phyloP scores from a whole-genome alignment of 53 echinoderm and acorn worm genomes.

The Holothuria scabra region DNA sequence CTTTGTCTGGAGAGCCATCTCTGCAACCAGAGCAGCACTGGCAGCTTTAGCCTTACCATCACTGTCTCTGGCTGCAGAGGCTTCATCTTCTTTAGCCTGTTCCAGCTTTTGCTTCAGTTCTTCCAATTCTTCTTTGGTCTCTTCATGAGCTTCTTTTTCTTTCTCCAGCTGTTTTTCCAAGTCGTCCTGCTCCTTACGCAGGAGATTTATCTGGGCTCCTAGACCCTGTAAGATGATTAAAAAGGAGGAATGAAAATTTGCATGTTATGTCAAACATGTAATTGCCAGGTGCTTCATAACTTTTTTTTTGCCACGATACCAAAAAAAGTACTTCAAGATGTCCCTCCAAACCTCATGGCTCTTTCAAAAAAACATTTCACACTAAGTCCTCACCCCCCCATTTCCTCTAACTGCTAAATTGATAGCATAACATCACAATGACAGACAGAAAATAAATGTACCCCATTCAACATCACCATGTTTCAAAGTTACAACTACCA shows the following conservation, averaged over 20 bases:
- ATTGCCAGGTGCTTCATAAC: no score
- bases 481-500: no score
- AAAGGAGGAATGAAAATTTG: not conserved
- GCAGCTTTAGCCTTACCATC: conserved; percentile 81
- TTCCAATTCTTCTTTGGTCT: conserved; percentile 90
- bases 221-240: conserved; percentile 65
- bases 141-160: conserved; percentile 74
- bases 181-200: conserved; percentile 74
- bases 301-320: no score
- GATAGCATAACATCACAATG: no score
- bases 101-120: conserved; percentile 66
- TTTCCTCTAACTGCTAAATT: no score
- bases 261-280: no score
- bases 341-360: no score
- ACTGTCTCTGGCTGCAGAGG: conserved; percentile 53
- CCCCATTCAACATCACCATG: no score
- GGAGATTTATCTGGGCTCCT: conserved; percentile 73
- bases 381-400: no score
- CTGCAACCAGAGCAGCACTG: conserved; percentile 67
- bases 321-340: no score
- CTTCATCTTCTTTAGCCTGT: conserved; percentile 65
- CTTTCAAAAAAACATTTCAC: no score
- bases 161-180: conserved; percentile 70
- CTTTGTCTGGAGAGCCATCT: conserved; percentile 87
- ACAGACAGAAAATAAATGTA: no score